Percentiles rank a stretch among this genome's conserved stretches.
phyloP scores from a whole-genome alignment of 2,888 invertebrate species.

The Conistra vaccinii region DNA sequence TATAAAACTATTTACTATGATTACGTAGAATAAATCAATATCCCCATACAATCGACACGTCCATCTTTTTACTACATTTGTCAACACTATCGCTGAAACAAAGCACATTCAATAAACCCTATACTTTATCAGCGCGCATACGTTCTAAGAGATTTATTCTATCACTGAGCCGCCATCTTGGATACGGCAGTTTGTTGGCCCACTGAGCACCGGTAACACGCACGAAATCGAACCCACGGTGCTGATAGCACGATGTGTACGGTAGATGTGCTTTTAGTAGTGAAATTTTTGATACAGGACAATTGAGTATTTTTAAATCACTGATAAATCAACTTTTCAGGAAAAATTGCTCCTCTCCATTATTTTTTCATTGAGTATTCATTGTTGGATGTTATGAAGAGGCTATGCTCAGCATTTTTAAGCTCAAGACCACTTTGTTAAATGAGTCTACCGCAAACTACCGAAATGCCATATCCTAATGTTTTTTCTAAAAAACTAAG shows the following conservation, averaged over 20 bases:
- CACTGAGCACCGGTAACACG: constrained; percentile 65
- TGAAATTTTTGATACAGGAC: not conserved
- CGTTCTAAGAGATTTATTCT: constrained; percentile 75
- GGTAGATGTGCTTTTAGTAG: not conserved
- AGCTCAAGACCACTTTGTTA: no score
- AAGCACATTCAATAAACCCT: constrained; percentile 57
- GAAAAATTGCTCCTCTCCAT: no score
- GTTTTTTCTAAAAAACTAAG: no score
- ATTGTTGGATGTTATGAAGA: no score
- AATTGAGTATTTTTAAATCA: no score
- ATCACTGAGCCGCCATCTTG: constrained; percentile 64
- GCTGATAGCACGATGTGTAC: constrained; percentile 35
- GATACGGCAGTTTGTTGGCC: constrained; percentile 69
- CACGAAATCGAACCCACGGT: constrained; percentile 59
- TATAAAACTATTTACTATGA: not conserved
- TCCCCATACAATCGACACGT: constrained; percentile 14
- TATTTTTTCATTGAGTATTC: no score
- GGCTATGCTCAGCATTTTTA: no score
- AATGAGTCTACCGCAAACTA: no score
- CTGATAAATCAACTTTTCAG: no score
- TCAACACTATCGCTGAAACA: constrained; percentile 56
- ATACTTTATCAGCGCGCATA: constrained; percentile 66
- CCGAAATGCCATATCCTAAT: no score
- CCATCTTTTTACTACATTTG: constrained; percentile 61
- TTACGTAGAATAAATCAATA: constrained; percentile 4